phyloP scores from a whole-genome alignment of 2,888 invertebrate genomes.

The Chrysotoxum bicinctum region DNA sequence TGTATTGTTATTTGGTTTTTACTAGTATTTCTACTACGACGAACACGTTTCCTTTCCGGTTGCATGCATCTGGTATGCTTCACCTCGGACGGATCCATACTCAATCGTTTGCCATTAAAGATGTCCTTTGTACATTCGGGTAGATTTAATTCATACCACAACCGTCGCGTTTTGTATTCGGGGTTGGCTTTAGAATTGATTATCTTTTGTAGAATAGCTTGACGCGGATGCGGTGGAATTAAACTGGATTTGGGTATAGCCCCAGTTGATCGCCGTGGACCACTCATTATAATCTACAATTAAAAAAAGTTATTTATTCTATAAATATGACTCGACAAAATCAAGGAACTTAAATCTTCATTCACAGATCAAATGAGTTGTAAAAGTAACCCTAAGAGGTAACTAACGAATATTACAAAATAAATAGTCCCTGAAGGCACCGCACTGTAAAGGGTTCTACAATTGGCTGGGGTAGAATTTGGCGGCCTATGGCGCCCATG shows the following conservation, averaged over 20 bases:
- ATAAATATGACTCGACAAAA: too few species aligned
- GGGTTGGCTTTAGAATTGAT: slow-evolving; percentile 80
- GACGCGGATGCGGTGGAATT: slow-evolving; percentile 75
- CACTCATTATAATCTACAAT: slow-evolving; percentile 23
- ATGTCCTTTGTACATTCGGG: slow-evolving; percentile 78
- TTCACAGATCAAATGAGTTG: too few species aligned
- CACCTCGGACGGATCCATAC: slow-evolving; percentile 84
- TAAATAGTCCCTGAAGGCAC: too few species aligned
- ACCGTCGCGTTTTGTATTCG: slow-evolving; percentile 78
- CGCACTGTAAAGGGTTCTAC: too few species aligned
- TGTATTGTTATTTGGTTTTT: neutral
- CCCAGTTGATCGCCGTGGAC: slow-evolving; percentile 20
- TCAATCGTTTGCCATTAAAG: slow-evolving; percentile 82
- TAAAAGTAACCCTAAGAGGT: too few species aligned
- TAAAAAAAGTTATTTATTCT: neutral
- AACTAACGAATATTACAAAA: too few species aligned
- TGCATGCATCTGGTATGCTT: slow-evolving; percentile 79
- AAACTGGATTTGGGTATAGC: slow-evolving; percentile 51
- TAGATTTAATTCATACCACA: slow-evolving; percentile 81
- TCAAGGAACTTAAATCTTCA: too few species aligned
- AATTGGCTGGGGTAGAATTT: too few species aligned
- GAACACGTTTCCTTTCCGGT: slow-evolving; percentile 78
- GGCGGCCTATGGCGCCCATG: too few species aligned
- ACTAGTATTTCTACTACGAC: slow-evolving; percentile 78
- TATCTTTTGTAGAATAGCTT: slow-evolving; percentile 77